These are phyloP conservation scores for Coryphaenoides rupestris DNA, from an alignment of 2,113 vertebrate genomes.

Conservation along the genomic window DNA sequence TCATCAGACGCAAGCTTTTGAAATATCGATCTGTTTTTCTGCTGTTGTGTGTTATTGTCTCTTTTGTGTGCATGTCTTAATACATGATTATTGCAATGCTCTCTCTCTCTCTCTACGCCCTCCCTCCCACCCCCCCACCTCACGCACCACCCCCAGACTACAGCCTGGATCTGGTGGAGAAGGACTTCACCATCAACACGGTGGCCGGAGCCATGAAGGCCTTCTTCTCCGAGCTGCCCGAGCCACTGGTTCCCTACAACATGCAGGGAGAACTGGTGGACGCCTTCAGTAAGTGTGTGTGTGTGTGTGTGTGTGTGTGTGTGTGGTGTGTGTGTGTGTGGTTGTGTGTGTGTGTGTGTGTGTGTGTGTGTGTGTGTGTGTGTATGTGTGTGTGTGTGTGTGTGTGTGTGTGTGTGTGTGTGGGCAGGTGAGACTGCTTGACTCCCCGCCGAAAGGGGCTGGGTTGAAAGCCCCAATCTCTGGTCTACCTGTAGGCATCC, in stretches of 20 bases:
- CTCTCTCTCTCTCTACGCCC: not conserved
- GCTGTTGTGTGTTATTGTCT: not conserved
- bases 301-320: no score
- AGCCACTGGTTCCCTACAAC: conserved; percentile 88
- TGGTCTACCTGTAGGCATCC: not conserved
- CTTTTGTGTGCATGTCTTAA: not conserved
- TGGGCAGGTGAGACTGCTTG: no score
- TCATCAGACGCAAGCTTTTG: not conserved
- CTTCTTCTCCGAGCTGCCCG: conserved; percentile 92
- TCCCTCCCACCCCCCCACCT: no score
- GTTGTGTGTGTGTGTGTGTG: not conserved
- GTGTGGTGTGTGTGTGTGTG: not conserved
- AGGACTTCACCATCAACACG: conserved; percentile 91
- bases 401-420: no score
- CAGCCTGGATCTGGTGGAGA: conserved; percentile 87
- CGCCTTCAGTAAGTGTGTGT: conserved; percentile 89
- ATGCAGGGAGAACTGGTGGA: conserved; percentile 92
- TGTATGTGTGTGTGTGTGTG: not conserved
- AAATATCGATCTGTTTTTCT: not conserved
- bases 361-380: not conserved
- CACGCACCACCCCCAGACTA: conserved; percentile 68
- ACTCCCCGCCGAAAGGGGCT: no score
- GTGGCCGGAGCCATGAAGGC: conserved; percentile 96
- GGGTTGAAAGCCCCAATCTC: no score
- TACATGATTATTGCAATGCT: no score